phyloP scores from a whole-genome alignment of 2,888 invertebrate genomes.

The Shargacucullia verbasci region DNA sequence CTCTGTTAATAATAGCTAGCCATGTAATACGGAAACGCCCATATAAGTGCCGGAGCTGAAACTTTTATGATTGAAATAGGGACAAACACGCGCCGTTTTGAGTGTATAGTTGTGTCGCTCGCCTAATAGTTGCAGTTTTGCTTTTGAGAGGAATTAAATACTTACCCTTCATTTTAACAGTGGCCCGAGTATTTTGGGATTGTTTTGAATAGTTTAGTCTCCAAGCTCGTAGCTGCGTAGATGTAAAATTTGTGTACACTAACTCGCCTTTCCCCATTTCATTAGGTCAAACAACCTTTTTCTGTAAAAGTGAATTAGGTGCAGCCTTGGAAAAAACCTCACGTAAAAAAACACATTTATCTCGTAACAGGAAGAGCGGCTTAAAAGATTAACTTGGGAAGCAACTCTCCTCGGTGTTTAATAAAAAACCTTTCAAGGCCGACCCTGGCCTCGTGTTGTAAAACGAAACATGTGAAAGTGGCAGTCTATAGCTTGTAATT shows the following conservation, averaged over 20 bases:
- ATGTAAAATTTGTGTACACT: constrained; percentile 4
- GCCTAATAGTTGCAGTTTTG: constrained; percentile 41
- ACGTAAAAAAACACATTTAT: constrained; percentile 55
- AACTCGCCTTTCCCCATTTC: constrained; percentile 25
- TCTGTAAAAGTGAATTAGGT: constrained; percentile 47
- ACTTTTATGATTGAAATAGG: constrained; percentile 51
- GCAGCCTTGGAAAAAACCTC: constrained; percentile 50
- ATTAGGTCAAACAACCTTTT: constrained; percentile 43
- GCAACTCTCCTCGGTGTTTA: constrained; percentile 40
- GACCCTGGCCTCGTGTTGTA: constrained; percentile 24
- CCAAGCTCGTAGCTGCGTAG: constrained; percentile 3
- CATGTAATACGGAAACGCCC: constrained; percentile 48
- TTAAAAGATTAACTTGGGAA: constrained; percentile 56
- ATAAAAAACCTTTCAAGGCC: constrained; percentile 33
- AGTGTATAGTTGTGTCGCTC: constrained; percentile 28
- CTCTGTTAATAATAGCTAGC: constrained; percentile 51
- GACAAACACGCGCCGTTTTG: constrained; percentile 46
- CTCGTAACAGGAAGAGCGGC: constrained; percentile 44
- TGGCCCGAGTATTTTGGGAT: constrained; percentile 10
- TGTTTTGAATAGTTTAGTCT: constrained; percentile 13
- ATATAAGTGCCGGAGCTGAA: constrained; percentile 42
- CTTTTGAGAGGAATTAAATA: constrained; percentile 20
- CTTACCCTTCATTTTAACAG: constrained; percentile 30
- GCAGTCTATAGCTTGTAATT: constrained; percentile 40
- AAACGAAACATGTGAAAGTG: constrained; percentile 34